These are phyloP conservation scores for Gibbula magus DNA, from an alignment of 2,888 invertebrate genomes.

Conservation along the genomic window DNA sequence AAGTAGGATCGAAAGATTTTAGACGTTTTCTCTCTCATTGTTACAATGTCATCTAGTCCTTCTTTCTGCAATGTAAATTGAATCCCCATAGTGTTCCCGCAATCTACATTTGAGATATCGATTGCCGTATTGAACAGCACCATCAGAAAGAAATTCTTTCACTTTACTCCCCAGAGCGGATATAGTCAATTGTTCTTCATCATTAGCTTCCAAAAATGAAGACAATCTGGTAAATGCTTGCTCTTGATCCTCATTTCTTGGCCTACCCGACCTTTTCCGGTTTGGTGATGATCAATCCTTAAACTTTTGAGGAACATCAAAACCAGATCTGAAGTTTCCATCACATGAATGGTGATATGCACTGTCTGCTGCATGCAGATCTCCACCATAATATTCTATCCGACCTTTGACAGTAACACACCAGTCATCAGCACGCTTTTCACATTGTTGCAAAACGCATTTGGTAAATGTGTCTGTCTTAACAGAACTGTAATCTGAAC, in stretches of 20 bases:
- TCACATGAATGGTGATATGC: slow-evolving; percentile 33
- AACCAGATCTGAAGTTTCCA: slow-evolving; percentile 28
- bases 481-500: slow-evolving; percentile 10
- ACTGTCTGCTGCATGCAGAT: slow-evolving; percentile 35
- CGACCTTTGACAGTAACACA: background rate
- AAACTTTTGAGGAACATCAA: slow-evolving; percentile 3
- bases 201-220: slow-evolving; percentile 33
- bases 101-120: slow-evolving; percentile 43
- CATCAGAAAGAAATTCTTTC: slow-evolving; percentile 17
- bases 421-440: background rate
- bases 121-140: slow-evolving; percentile 27
- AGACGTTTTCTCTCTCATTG: slow-evolving; percentile 39
- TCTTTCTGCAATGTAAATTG: slow-evolving; percentile 42
- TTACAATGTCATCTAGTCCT: slow-evolving; percentile 44
- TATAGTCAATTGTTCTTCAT: slow-evolving; percentile 35
- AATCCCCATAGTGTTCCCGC: slow-evolving; percentile 42
- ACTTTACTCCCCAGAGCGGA: slow-evolving; percentile 31
- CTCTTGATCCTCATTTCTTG: background rate
- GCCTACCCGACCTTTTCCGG: background rate
- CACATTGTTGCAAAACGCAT: background rate
- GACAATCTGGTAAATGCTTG: slow-evolving; percentile 6
- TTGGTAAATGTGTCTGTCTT: background rate
- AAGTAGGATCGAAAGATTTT: slow-evolving; percentile 39
- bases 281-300: background rate
- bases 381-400: background rate